phyloP scores from a whole-genome alignment of 2,888 invertebrate genomes.

The Cryptosula pallasiana region DNA sequence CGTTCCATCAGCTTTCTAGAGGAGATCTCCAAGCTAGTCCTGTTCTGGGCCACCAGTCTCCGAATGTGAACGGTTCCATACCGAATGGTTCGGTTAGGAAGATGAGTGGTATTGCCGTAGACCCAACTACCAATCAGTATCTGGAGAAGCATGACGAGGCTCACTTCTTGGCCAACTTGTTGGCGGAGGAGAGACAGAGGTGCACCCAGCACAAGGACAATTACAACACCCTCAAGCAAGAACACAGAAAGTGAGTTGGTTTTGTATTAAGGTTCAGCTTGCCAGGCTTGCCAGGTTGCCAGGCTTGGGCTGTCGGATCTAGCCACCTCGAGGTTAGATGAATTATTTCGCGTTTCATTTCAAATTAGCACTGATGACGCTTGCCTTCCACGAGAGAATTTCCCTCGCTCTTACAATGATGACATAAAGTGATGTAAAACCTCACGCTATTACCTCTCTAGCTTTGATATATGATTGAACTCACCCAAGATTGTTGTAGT shows the following conservation, averaged over 20 bases:
- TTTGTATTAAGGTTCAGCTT: too few relatives aligned
- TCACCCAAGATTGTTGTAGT: too few relatives aligned
- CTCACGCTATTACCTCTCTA: too few relatives aligned
- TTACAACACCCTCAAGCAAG: slow-evolving; percentile 49
- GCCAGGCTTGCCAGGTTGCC: too few relatives aligned
- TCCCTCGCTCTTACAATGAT: too few relatives aligned
- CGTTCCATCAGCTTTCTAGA: neutral
- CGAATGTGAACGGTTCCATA: neutral
- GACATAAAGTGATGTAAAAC: too few relatives aligned
- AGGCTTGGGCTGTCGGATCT: too few relatives aligned
- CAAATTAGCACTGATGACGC: too few relatives aligned
- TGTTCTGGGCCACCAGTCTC: neutral
- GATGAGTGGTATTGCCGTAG: neutral
- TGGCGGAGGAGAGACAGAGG: slow-evolving; percentile 49
- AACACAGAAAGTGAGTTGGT: slow-evolving; percentile 45
- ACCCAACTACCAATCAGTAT: neutral
- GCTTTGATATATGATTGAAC: too few relatives aligned
- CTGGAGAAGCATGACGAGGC: slow-evolving; percentile 17
- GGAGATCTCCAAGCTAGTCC: neutral
- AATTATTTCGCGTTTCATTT: too few relatives aligned
- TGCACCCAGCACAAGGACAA: slow-evolving; percentile 51
- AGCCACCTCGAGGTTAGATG: too few relatives aligned
- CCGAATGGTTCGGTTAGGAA: slow-evolving; percentile 19
- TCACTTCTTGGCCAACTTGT: slow-evolving; percentile 43
- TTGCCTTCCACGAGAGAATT: too few relatives aligned